phyloP scores from a whole-genome alignment of 2,888 invertebrate species.

The Lithophane socia region DNA sequence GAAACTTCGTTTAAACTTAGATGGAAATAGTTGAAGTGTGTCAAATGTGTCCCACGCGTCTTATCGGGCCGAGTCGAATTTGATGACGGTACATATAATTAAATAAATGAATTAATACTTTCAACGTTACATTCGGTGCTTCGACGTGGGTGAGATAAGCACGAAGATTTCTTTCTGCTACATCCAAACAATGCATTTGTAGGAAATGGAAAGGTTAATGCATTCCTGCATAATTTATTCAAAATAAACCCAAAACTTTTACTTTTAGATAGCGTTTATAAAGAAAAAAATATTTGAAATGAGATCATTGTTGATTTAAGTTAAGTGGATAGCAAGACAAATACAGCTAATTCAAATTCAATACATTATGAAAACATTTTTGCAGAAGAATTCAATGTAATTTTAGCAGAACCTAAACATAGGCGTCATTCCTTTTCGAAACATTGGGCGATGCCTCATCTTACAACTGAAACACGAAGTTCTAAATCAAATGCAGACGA shows the following conservation, averaged over 20 bases:
- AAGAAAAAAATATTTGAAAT: constrained; percentile 1
- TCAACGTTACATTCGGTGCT: constrained; percentile 58
- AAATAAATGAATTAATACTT: constrained; percentile 69
- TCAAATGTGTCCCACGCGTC: constrained; percentile 68
- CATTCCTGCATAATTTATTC: constrained; percentile 47
- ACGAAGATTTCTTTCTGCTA: constrained; percentile 37
- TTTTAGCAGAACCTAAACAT: constrained; percentile 23
- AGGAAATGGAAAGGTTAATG: constrained; percentile 28
- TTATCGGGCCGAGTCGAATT: constrained; percentile 68
- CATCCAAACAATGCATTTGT: constrained; percentile 35
- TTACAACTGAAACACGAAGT: constrained; percentile 1
- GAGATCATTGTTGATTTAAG: constrained; percentile 26
- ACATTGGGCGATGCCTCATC: constrained; percentile 16
- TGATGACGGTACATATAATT: constrained; percentile 69
- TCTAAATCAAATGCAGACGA: constrained; percentile 40
- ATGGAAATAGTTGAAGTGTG: constrained; percentile 59
- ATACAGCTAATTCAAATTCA: background rate
- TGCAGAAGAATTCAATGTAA: constrained; percentile 12
- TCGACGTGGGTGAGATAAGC: constrained; percentile 59
- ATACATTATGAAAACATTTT: constrained; percentile 2
- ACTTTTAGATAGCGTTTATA: constrained; percentile 3
- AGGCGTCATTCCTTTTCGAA: constrained; percentile 3
- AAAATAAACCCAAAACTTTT: constrained; percentile 29
- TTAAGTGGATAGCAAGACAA: constrained; percentile 11
- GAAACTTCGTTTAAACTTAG: constrained; percentile 34